phyloP scores from a whole-genome alignment of 64 coral and sea anemone genomes.

The Platygyra sinensis region DNA sequence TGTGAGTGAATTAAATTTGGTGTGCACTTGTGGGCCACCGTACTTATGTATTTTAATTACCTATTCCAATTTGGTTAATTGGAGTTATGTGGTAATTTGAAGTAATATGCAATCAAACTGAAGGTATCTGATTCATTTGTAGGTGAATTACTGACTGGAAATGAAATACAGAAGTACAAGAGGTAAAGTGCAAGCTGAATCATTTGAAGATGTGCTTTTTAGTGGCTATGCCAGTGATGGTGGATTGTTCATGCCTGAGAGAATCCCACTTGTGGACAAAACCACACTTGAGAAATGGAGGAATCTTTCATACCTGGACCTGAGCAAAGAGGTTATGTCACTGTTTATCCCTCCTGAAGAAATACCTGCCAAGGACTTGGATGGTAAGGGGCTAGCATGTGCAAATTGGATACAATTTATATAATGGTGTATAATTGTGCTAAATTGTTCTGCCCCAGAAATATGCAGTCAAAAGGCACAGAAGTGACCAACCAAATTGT shows the following conservation, averaged over 20 bases:
- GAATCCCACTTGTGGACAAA: conserved; percentile 61
- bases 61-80: no score
- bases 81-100: no score
- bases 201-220: conserved; percentile 80
- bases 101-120: no score
- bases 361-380: conserved; percentile 62
- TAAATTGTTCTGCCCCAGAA: no score
- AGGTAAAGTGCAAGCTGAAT: conserved; percentile 60
- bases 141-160: no score
- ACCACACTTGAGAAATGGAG: conserved; percentile 59
- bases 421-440: no score
- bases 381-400: conserved; percentile 38
- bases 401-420: background rate
- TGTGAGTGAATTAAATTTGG: no score
- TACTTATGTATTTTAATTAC: no score
- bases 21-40: no score
- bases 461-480: no score
- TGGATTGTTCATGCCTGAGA: conserved; percentile 86
- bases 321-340: conserved; percentile 69
- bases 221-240: conserved; percentile 82
- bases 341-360: conserved; percentile 79
- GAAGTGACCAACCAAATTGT: no score
- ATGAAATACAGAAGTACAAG: conserved; percentile 95
- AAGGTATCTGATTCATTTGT: no score
- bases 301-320: conserved; percentile 74